These are phyloP conservation scores for Nysson spinosus DNA, from an alignment of 2,888 invertebrate species.

Conservation along the genomic window DNA sequence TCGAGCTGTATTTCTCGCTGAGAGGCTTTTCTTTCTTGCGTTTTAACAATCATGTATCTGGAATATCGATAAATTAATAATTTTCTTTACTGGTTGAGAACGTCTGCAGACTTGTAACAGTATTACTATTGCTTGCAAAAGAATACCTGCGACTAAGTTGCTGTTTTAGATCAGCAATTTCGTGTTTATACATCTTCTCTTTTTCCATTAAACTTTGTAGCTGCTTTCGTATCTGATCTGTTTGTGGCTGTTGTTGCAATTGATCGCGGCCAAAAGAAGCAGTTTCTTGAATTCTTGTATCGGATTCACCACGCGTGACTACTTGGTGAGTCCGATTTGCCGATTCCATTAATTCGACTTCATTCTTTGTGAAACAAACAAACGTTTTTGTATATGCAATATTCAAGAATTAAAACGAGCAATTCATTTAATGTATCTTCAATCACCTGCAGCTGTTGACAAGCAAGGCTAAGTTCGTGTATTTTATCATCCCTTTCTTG, in stretches of 20 bases:
- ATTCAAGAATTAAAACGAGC: too few relatives aligned
- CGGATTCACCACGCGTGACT: conserved; percentile 47
- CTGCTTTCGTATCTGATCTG: conserved; percentile 66
- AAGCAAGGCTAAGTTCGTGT: conserved; percentile 75
- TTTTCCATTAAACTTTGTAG: conserved; percentile 66
- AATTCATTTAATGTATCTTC: not conserved
- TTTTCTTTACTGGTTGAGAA: not conserved
- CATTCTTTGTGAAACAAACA: conserved; percentile 56
- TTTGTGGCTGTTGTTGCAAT: conserved; percentile 58
- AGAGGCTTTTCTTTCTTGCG: conserved; percentile 67
- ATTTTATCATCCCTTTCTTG: conserved; percentile 78
- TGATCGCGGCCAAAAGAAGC: conserved; percentile 50
- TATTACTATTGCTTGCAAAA: not conserved
- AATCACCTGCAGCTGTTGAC: conserved; percentile 75
- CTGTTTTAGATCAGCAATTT: conserved; percentile 79
- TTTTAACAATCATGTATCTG: conserved; percentile 70
- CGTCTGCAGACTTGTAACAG: not conserved
- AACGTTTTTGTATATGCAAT: too few relatives aligned
- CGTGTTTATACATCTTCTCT: conserved; percentile 78
- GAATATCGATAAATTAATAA: not conserved
- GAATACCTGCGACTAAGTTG: conserved; percentile 75
- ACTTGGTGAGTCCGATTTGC: conserved; percentile 52
- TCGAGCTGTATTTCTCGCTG: conserved; percentile 70
- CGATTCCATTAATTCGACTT: conserved; percentile 66
- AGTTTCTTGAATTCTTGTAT: conserved; percentile 61